Percentiles rank a stretch among this genome's conserved stretches.
Evolutionary conservation across 2,113 vertebrate genomes (phyloP).

Genomic region (Ivindomyrus marchei): DNA sequence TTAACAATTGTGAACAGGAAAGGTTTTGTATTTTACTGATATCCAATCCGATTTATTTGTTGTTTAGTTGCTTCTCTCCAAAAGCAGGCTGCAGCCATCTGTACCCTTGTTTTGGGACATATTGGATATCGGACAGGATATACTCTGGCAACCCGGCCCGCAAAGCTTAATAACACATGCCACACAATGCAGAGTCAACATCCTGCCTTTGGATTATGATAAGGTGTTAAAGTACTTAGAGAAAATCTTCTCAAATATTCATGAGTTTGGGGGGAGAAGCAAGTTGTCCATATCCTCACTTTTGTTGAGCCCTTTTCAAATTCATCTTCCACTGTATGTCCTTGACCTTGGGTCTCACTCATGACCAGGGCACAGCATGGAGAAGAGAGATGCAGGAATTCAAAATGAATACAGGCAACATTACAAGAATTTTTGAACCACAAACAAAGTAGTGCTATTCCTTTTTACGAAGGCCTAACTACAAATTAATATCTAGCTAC

Average conservation of each 20-base stretch:
- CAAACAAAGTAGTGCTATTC: background rate
- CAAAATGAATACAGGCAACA: background rate
- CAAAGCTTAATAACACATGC: background rate
- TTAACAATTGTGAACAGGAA: background rate
- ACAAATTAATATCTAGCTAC: background rate
- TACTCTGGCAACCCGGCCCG: background rate
- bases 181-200: background rate
- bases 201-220: background rate
- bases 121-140: background rate
- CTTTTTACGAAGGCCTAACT: background rate
- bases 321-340: background rate
- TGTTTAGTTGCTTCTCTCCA: background rate
- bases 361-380: background rate
- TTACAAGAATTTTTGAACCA: background rate
- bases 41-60: background rate
- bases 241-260: background rate
- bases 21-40: background rate
- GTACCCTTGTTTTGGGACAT: background rate
- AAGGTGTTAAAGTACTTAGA: background rate
- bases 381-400: background rate
- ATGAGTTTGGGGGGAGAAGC: background rate
- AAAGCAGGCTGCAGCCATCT: background rate
- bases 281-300: background rate
- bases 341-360: background rate
- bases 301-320: background rate